phyloP scores from a whole-genome alignment of 2,888 invertebrate species.

The Congeria kusceri region DNA sequence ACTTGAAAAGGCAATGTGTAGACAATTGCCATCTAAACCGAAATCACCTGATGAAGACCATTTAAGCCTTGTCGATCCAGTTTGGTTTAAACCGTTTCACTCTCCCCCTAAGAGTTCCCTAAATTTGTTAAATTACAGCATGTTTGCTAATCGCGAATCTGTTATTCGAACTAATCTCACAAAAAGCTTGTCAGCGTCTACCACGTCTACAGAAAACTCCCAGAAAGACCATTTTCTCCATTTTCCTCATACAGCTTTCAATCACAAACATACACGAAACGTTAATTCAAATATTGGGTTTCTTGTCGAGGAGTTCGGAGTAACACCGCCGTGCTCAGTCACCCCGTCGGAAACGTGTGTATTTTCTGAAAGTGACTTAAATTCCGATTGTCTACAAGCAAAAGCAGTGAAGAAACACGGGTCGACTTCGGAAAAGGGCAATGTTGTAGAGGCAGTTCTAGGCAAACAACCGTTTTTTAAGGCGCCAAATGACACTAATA shows the following conservation, averaged over 20 bases:
- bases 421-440: too few species aligned
- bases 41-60: conserved; percentile 1
- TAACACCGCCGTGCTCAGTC: conserved; percentile 98
- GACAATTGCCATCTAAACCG: conserved; percentile 89
- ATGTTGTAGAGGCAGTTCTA: too few species aligned
- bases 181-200: neutral
- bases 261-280: conserved; percentile 43
- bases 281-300: conserved; percentile 64
- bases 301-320: conserved; percentile 88
- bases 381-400: too few species aligned
- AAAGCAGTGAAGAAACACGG: too few species aligned
- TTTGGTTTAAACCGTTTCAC: neutral
- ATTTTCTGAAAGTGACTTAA: too few species aligned
- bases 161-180: conserved; percentile 92
- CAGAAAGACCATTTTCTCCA: conserved; percentile 86
- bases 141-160: conserved; percentile 97
- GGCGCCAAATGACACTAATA: too few species aligned
- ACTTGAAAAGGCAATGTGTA: conserved; percentile 98
- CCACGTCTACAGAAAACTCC: conserved; percentile 86
- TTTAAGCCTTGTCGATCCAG: neutral
- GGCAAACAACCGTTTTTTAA: too few species aligned
- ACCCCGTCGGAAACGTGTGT: conserved; percentile 88
- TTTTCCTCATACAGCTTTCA: conserved; percentile 67
- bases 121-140: conserved; percentile 90
- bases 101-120: conserved; percentile 74